Evolutionary conservation across 2,797 vertebrate genomes (phyloP).

Genomic region (Alauda arvensis): DNA sequence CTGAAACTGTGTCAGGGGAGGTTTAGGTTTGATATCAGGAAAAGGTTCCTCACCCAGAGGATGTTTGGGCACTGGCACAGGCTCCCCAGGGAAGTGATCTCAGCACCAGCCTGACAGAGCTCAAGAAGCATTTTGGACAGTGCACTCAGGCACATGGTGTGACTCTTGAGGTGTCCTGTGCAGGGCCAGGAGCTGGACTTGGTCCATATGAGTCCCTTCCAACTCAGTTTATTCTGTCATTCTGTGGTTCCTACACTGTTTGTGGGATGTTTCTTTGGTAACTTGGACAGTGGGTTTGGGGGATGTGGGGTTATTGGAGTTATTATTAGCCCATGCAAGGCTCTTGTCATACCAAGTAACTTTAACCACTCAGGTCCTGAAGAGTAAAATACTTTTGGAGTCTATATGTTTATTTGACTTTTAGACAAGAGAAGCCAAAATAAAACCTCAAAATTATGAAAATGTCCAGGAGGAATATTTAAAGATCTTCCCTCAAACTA

Average conservation of each 20-base stretch:
- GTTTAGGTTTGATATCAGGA: not conserved
- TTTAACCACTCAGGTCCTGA: not conserved
- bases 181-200: not conserved
- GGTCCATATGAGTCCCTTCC: not conserved
- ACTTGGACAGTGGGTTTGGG: not conserved
- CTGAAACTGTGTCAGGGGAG: not conserved
- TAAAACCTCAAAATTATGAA: not conserved
- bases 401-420: not conserved
- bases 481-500: not conserved
- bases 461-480: not conserved
- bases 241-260: not conserved
- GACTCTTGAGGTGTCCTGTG: not conserved
- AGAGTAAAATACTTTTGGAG: not conserved
- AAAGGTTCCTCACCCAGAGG: not conserved
- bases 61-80: not conserved
- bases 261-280: not conserved
- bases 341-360: not conserved
- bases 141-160: not conserved
- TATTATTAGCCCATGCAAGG: not conserved
- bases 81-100: not conserved
- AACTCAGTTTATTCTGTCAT: not conserved
- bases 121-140: rapidly evolving
- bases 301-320: not conserved
- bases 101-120: not conserved
- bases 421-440: not conserved